Evolutionary conservation across 2,113 vertebrate species (phyloP).

Genomic region (Lathamus discolor): DNA sequence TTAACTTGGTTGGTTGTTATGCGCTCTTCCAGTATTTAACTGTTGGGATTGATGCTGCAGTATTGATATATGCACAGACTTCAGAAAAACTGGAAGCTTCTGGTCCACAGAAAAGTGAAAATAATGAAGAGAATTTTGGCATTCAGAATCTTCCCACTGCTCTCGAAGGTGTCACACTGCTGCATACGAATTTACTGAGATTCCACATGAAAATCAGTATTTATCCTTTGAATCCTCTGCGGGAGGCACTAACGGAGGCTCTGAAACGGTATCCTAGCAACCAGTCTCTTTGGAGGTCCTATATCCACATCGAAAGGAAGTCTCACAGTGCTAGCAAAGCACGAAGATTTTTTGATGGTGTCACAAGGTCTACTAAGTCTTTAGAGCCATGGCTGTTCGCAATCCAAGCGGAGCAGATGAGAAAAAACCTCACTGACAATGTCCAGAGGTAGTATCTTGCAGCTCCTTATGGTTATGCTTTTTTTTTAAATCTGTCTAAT

Average conservation of each 20-base stretch:
- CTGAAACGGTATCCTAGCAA: slow-evolving; percentile 80
- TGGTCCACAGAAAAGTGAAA: background rate
- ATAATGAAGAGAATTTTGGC: background rate
- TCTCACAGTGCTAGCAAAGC: slow-evolving; percentile 86
- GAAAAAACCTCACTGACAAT: slow-evolving; percentile 84
- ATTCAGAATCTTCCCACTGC: slow-evolving; percentile 30
- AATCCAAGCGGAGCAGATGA: slow-evolving; percentile 87
- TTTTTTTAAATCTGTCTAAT: background rate
- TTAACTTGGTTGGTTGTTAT: slow-evolving; percentile 81
- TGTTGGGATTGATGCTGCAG: slow-evolving; percentile 81
- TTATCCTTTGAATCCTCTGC: slow-evolving; percentile 84
- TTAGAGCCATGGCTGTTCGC: slow-evolving; percentile 90
- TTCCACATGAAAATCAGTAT: slow-evolving; percentile 79
- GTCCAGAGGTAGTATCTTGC: slow-evolving; percentile 82
- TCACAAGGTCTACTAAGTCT: slow-evolving; percentile 72
- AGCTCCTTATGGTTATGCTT: background rate
- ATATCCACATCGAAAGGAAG: slow-evolving; percentile 83
- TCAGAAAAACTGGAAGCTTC: slow-evolving; percentile 66
- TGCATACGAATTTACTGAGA: slow-evolving; percentile 81
- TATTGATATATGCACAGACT: slow-evolving; percentile 74
- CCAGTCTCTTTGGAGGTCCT: slow-evolving; percentile 84
- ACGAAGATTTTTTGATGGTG: slow-evolving; percentile 84
- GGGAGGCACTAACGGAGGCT: slow-evolving; percentile 77
- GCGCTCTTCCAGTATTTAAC: slow-evolving; percentile 95
- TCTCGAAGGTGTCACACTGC: slow-evolving; percentile 79